Base-by-base conservation (phyloP, 2,113 vertebrate species). In the Malurus cyaneus region DNA sequence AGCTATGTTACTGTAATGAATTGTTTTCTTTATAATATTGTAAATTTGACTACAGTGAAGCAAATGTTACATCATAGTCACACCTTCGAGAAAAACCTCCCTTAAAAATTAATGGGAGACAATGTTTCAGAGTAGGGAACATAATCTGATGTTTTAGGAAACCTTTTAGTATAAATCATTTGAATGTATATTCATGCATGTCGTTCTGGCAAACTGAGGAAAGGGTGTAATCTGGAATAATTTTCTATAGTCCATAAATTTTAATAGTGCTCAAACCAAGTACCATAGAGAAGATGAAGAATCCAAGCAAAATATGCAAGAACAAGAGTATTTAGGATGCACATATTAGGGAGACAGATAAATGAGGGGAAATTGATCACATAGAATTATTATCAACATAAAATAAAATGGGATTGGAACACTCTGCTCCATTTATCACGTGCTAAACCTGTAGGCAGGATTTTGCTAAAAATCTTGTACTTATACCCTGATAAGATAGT, bases 381-480 rank as follows among this genome's bases (percentile, higher is more conserved):
- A 72, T 17, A 76, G 73, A 94, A 79, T 92, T 93, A 92, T 86
- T 91, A 67, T 36, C 56, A 53, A 69, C 80, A 85, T 96, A 92
- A 95, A 94, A 77, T 80, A 70, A 76, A 54, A 93, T 77, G 31
- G 61, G 49, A 89, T 49, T 72, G 47, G 61, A 91, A 86, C 28
- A 66, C 29, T 65, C 46, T 71, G 65, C 46, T 94, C 24, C 46
- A 89, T 89, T 91, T 89, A 94, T 86, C 73, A 91, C 0, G 0
- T 42, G 20, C n/a, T 87, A 56, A 31, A 64, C 39, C 36, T 3
- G 4, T 29, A 89, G 56, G 31, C 25, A 93, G 49, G 36, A 56
- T 87, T 91, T 69, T 90, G 32, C 67, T 86, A 49, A 82, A 94
- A 92, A 80, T 6, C 54, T 79, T 81, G 34, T 65, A 65, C 69